Percentiles rank a stretch among this genome's conserved stretches.
These are phyloP conservation scores for Solenodon paradoxus DNA, from an alignment of 2,113 vertebrate genomes.

Conservation along the genomic window DNA sequence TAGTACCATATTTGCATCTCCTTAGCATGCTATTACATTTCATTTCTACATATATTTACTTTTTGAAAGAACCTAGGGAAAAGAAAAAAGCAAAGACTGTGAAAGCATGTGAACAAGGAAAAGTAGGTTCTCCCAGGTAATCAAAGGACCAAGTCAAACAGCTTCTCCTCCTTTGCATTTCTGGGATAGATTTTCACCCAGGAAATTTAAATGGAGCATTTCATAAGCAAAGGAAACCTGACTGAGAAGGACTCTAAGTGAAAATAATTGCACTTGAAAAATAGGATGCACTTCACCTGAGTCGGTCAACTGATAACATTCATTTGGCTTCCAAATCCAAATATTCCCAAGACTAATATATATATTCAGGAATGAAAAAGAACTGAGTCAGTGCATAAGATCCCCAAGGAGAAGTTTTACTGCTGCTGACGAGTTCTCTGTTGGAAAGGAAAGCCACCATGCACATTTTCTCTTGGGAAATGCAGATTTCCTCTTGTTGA, in stretches of 20 bases:
- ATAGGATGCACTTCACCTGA: not conserved
- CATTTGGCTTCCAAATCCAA: constrained; percentile 1
- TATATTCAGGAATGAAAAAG: not conserved
- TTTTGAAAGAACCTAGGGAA: not conserved
- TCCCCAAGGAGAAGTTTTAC: not conserved
- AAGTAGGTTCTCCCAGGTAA: not conserved
- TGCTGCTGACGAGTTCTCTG: not conserved
- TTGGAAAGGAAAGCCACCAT: not conserved
- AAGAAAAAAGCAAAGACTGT: constrained; percentile 12
- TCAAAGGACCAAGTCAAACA: not conserved
- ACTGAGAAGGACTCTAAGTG: not conserved
- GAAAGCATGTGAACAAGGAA: not conserved
- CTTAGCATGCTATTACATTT: not conserved
- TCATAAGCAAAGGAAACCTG: not conserved
- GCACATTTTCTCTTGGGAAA: constrained; percentile 12
- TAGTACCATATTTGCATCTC: not conserved
- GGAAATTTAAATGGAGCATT: not conserved
- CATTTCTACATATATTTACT: not conserved
- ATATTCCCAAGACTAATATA: not conserved
- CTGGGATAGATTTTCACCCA: not conserved
- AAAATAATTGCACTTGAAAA: not conserved
- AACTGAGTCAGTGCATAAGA: not conserved
- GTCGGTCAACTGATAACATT: not conserved
- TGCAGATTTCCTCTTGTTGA: not conserved
- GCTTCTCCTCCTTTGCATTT: not conserved